Base-by-base conservation (phyloP, 2,888 invertebrate species). In the Pollenia angustigena region DNA sequence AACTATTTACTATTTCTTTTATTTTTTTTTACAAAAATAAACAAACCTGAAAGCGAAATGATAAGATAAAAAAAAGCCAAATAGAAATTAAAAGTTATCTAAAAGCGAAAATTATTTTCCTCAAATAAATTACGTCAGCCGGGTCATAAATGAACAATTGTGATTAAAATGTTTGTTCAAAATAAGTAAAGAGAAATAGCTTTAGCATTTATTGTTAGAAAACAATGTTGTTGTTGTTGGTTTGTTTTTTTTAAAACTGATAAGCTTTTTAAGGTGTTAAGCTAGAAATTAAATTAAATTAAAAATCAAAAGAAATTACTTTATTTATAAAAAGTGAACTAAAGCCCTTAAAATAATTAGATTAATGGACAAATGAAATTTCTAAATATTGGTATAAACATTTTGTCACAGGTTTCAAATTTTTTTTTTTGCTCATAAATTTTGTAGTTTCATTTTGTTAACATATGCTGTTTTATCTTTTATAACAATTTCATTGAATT, bases 21-120 rank as follows among this genome's bases (percentile, higher is more conserved):
- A n/a, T 62, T 42, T 42, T 32, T 79, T 79, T 58, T 32, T 14
- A 12, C 32, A n/a, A 52, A 52, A 78, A 56, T 80, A 69, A 69
- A 71, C 58, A 76, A 48, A 80, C 16, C 16, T 23, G 56, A 54
- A 68, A 32, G 9, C 44, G 18, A 44, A 14, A 58, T 32, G 85
- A 86, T 86, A 75, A 86, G 85, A 86, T 80, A 82, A 80, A 54
- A 74, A 8, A 56, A 18, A 32, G 12, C 10, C 6, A 69, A 50
- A 68, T 48, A 62, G 82, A 82, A 80, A 75, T 46, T 75, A 56
- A 86, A 86, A 75, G 74, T 85, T 85, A 69, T 82, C 69, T 71
- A 23, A 44, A 75, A 32, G 18, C 40, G 3, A 58, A 69, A 54
- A 23, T 8, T 42, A 69, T 11, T 68, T 50, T 32, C 14, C 50